Percentiles rank a stretch among this genome's conserved stretches.
These are phyloP conservation scores for Cyanistes caeruleus DNA, from an alignment of 2,113 vertebrate genomes.

Conservation along the genomic window DNA sequence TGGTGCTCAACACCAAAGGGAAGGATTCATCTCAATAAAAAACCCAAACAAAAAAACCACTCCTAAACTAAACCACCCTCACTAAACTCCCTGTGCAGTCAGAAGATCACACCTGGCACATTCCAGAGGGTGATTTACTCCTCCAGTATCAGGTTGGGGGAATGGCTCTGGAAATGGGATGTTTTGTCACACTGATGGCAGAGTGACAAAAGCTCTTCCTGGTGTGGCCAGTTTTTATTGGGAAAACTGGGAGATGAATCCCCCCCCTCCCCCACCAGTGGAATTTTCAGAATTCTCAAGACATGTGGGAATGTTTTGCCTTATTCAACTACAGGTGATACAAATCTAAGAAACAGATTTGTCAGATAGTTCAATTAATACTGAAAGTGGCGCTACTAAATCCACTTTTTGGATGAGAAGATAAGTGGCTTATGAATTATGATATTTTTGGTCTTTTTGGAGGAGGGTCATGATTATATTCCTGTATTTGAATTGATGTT, in stretches of 20 bases:
- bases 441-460: background rate
- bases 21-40: background rate
- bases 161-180: background rate
- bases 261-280: background rate
- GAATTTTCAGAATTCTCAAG: background rate
- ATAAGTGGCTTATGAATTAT: background rate
- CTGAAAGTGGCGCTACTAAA: background rate
- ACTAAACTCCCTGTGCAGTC: background rate
- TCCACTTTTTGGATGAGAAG: background rate
- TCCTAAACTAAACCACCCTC: background rate
- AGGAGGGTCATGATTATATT: background rate
- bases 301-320: background rate
- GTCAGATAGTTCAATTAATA: background rate
- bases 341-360: background rate
- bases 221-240: background rate
- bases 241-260: background rate
- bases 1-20: background rate
- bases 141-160: background rate
- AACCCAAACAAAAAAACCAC: background rate
- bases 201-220: background rate
- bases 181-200: background rate
- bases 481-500: background rate
- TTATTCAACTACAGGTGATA: background rate
- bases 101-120: background rate
- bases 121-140: background rate